Base-by-base conservation (phyloP, 2,888 invertebrate species). In the Agonopterix subpropinquella region DNA sequence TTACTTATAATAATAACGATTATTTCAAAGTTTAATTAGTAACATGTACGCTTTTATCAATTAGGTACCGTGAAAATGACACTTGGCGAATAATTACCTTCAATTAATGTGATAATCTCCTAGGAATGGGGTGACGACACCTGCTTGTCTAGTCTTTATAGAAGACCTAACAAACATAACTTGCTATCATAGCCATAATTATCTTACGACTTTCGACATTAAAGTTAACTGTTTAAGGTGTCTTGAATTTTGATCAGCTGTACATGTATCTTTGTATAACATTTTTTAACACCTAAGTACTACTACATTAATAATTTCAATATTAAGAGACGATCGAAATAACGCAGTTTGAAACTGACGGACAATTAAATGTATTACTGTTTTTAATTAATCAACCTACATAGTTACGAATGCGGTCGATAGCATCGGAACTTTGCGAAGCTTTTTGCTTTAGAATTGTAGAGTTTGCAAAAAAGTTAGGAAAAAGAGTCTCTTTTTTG, bases 351-450 rank as follows among this genome's bases (percentile, higher is more conserved):
- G 43, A 61, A 62, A 57, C 62, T 65, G 60, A 59, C 64, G 61
- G 59, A 61, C 73, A 71, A 79, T 77, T 75, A 76, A 72, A 74
- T 70, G 70, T 70, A 75, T 71, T 73, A 74, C 73, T 73, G 76
- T 76, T 72, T 79, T 80, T 76, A 79, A 81, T 79, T 81, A 80
- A 77, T 78, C 73, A 74, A 60, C 59, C 59, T 69, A 72, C 66
- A 64, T 71, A 73, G 74, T 69, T 74, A 75, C 64, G 71, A 73
- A 66, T 69, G 63, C 66, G 54, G 60, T 55, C 64, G 80, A 82
- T 82, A 72, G 53, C 57, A 82, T 82, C 79, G 64, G 58, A 62
- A 65, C 63, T 76, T 28, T 65, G 68, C 61, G 57, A 65, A 69
- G 68, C 69, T 79, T 83, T 81, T 80, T 77, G 66, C 68, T 56